A percentile compares a stretch with the other conserved stretches of the same genome.
Evolutionary conservation across 2,797 vertebrate genomes (phyloP).

Genomic region (Rhyacichthys aspro): DNA sequence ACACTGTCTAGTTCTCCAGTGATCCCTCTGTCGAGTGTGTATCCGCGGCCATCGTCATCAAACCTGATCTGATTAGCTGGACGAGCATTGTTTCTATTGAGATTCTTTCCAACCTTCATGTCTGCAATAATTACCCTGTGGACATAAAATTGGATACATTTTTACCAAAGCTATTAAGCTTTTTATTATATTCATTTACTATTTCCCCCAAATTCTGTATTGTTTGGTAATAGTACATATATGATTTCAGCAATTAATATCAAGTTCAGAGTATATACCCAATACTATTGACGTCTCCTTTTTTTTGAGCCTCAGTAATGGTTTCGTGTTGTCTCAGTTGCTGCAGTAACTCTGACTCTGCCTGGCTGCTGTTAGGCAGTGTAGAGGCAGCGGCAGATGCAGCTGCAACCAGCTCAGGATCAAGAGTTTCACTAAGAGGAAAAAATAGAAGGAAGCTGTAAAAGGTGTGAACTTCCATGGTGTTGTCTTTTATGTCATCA

Average conservation of each 20-base stretch:
- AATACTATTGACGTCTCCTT: conserved; percentile 61
- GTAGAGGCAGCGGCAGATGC: conserved; percentile 87
- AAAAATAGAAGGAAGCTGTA: conserved; percentile 7
- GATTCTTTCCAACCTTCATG: conserved; percentile 84
- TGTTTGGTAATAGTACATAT: neutral
- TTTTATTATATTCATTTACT: neutral
- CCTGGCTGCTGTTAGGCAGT: conserved; percentile 77
- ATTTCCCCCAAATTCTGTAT: neutral
- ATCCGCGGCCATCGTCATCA: conserved; percentile 83
- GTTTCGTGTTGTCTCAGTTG: conserved; percentile 86
- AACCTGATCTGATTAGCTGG: conserved; percentile 76
- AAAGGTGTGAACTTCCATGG: neutral
- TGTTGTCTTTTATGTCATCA: neutral
- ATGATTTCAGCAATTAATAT: neutral
- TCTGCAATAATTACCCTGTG: conserved; percentile 85
- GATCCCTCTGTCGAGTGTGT: conserved; percentile 42
- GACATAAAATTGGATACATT: conserved; percentile 14
- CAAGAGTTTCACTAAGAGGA: conserved; percentile 66
- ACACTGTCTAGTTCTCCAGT: conserved; percentile 50
- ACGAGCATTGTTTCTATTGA: conserved; percentile 24
- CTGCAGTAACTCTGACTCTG: conserved; percentile 87
- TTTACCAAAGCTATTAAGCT: too few species aligned
- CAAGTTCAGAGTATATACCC: conserved; percentile 74
- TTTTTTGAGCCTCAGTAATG: conserved; percentile 76
- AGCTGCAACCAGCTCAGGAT: conserved; percentile 84